Base-by-base conservation (phyloP, 2,797 vertebrate genomes). In the Danionella dracula region DNA sequence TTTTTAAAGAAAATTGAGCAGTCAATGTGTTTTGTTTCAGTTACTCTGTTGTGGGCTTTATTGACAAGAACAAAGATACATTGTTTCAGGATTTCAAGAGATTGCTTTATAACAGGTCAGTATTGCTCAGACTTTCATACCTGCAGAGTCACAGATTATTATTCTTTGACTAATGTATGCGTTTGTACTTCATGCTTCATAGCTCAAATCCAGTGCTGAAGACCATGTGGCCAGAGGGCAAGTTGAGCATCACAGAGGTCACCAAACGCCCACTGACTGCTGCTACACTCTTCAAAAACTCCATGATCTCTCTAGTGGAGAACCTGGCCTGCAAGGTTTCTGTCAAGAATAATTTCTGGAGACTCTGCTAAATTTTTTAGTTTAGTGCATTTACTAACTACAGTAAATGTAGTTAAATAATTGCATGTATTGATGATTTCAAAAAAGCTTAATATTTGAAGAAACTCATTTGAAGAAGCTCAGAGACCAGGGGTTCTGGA, bases 21-120 rank as follows among this genome's bases (percentile, higher is more conserved):
- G 3, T 27, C 6, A 27, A 3, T 11, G 31, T 50, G 17, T 67
- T 56, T 66, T 10, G 21, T 20, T 62, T 60, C 78, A 99, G 97
- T 66, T 99, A 99, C 82, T 98, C 95, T 0, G 94, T 95, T 79
- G 82, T 91, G 55, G 93, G 95, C 56, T 99, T 99, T 78, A 98
- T 99, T 73, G 97, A 99, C 86, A 99, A 99, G 88, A 99, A 99
- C 88, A 99, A 97, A 84, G 97, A 99, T 83, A 97, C 96, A 17
- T 89, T 99, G 77, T 99, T 99, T 87, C 97, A 99, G 82, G 97
- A 99, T 81, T 99, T 99, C 85, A 99, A 99, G 84, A 91, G 95
- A 62, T 91, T 99, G 64, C 83, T 99, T 85, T 99, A 97, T 83
- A 99, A 99, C 93, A 99, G 97, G 97, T 99, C 66, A 57, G 40